These are phyloP conservation scores for Elaphurus davidianus DNA, from an alignment of 2,113 vertebrate species.

Conservation along the genomic window DNA sequence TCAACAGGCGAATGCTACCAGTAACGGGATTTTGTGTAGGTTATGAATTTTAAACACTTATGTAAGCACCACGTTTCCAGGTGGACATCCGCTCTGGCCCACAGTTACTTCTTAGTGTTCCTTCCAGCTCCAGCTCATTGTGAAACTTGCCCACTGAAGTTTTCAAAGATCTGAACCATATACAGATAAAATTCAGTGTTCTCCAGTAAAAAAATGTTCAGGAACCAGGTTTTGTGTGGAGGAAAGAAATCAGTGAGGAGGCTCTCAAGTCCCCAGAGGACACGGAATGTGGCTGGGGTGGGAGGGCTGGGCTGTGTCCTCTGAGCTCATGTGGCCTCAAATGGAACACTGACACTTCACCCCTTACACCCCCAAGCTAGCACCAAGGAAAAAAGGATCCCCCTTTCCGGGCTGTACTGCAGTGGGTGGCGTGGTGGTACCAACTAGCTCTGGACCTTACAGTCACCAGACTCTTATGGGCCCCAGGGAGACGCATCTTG, in stretches of 20 bases:
- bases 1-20: constrained; percentile 52
- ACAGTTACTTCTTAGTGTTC: constrained; percentile 29
- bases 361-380: not conserved
- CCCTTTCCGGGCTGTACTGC: not conserved
- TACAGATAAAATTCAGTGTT: not conserved
- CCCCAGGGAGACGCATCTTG: not conserved
- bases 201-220: not conserved
- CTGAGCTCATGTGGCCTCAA: not conserved
- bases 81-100: constrained; percentile 45
- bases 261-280: not conserved
- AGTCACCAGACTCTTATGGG: not conserved
- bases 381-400: not conserved
- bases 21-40: constrained; percentile 69
- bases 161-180: constrained; percentile 40
- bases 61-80: constrained; percentile 61
- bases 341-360: not conserved
- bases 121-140: constrained; percentile 36
- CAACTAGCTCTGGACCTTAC: not conserved
- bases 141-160: not conserved
- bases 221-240: not conserved
- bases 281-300: not conserved
- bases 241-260: not conserved
- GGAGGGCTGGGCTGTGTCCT: not conserved
- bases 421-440: not conserved
- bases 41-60: constrained; percentile 76